Conservation (phyloP, 2,888 invertebrate species). For the Bombylius discolor region DNA sequence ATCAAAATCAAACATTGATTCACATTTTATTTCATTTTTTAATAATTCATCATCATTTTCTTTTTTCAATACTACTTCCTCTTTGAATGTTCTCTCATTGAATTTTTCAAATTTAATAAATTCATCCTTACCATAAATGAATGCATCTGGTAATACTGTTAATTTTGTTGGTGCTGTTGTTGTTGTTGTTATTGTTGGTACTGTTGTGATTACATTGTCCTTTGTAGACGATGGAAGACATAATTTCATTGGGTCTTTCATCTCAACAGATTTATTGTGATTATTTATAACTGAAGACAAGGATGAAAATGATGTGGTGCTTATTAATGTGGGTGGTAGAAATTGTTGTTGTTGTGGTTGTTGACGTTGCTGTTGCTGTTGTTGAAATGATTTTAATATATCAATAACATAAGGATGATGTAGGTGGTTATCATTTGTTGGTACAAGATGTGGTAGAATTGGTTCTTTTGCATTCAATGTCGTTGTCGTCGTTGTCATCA, state of each 20-base stretch:
- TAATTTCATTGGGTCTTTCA: constrained; percentile 1
- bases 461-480: constrained; percentile 11
- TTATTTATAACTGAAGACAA: background rate
- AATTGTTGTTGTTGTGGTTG: constrained; percentile 3
- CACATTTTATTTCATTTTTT: background rate
- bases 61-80: background rate
- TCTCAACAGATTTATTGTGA: background rate
- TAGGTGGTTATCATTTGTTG: constrained; percentile 4
- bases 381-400: constrained; percentile 9
- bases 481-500: constrained; percentile 8
- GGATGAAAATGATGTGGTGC: background rate
- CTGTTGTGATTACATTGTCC: constrained; percentile 2
- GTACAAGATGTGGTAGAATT: constrained; percentile 1
- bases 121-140: background rate
- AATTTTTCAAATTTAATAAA: background rate
- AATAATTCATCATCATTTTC: background rate
- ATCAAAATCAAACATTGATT: background rate
- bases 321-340: background rate
- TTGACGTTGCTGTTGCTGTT: constrained; percentile 4
- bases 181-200: too few relatives aligned
- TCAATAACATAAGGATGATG: constrained; percentile 8
- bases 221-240: constrained; percentile 12
- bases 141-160: constrained; percentile 10
- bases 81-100: background rate
- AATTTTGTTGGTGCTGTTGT: constrained; percentile 1